Evolutionary conservation across 1,140 invertebrate species (phyloP), one percentile per base, ranked within the genome.

Genomic region (Drosophila ogumai): DNA sequence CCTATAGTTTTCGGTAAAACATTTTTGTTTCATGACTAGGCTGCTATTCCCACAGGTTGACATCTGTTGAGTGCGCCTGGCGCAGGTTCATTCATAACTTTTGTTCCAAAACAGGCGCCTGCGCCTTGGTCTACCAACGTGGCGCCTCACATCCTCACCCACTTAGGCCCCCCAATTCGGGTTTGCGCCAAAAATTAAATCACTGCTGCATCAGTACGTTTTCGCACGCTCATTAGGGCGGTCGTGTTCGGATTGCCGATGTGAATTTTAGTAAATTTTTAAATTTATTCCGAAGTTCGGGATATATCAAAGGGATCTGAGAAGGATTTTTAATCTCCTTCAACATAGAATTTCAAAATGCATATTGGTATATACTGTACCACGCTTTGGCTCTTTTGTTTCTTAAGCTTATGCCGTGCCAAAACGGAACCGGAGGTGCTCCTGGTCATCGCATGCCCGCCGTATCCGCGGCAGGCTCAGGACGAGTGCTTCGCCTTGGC

Each of bases 171-270:
- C 19, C 19, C 7, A 4, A 25, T 68, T 68, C 60, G 44, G 66
- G 44, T 87, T 87, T 74, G 84, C 80, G 84, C 84, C 84, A 87
- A 87, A 55, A 80, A 77, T 74, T 57, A 55, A 72, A 67, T 87
- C 79, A 88, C 79, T 67, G 75, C 72, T 74, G 64, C 49, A 41
- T 79, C 80, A 87, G 84, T 87, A 74, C 84, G 84, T 75, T 57
- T 84, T 80, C 65, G 65, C 54, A 72, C 73, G 72, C 77, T 80
- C 79, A 88, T 80, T 74, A 71, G 63, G 22, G 34, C 46, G 49
- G 84, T 61, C 68, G 76, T 63, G 69, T 47, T 40, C 38, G 38
- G 36, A 19, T 44, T 9, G 8, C 7, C 17, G 6, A 17, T 25
- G 6, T 15, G 25, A 36, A 65, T 12, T 15, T 15, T 13, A 44